Conservation (phyloP, 2,113 vertebrate species). For the Nothobranchius furzeri region DNA sequence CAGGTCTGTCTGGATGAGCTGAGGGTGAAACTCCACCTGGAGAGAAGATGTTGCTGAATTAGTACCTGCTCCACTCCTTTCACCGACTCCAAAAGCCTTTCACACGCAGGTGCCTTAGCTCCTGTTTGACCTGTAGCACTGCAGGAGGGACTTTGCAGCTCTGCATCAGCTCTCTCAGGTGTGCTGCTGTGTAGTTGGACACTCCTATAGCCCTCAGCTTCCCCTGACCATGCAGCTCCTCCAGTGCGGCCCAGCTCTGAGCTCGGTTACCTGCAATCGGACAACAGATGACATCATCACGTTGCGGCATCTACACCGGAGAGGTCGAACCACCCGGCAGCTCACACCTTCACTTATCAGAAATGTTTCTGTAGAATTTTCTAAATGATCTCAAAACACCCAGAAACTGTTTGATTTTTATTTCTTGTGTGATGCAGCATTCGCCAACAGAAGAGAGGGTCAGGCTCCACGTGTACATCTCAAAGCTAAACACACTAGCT, state of each 20-base stretch:
- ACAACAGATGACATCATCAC: background rate
- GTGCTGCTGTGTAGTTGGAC: conserved; percentile 82
- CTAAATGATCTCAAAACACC: too few relatives aligned
- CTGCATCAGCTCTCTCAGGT: conserved; percentile 77
- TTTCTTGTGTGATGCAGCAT: too few relatives aligned
- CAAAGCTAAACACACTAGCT: too few relatives aligned
- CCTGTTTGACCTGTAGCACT: conserved; percentile 64
- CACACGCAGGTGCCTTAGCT: too few relatives aligned
- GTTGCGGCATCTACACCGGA: background rate
- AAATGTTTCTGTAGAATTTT: too few relatives aligned
- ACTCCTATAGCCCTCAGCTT: conserved; percentile 83
- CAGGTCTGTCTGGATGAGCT: conserved; percentile 76
- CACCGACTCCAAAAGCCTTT: too few relatives aligned
- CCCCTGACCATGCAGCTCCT: conserved; percentile 76
- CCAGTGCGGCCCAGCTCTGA: conserved; percentile 79
- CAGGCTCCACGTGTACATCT: too few relatives aligned
- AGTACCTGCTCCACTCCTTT: background rate
- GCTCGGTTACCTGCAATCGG: conserved; percentile 64
- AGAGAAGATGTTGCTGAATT: conserved; percentile 1
- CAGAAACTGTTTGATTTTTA: too few relatives aligned
- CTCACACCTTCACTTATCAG: too few relatives aligned
- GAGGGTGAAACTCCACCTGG: conserved; percentile 85
- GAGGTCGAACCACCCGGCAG: too few relatives aligned
- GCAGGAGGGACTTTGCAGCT: conserved; percentile 77
- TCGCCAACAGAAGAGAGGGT: too few relatives aligned